Base-by-base conservation (phyloP, 2,797 vertebrate genomes). In the Halcyon leucocephala region DNA sequence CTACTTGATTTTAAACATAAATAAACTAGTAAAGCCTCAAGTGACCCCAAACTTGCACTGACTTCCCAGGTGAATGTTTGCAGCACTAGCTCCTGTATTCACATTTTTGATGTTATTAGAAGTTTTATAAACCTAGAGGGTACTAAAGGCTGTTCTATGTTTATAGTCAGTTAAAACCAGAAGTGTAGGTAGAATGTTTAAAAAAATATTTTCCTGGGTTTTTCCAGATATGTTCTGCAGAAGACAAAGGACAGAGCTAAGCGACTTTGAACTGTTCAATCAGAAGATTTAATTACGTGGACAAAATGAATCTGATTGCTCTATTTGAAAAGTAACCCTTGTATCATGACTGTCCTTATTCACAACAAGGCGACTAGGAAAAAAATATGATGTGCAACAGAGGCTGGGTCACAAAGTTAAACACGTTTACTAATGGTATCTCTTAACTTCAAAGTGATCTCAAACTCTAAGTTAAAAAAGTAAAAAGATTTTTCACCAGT, bases 131-230 rank as follows among this genome's bases (percentile, higher is more conserved):
- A 87, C 21, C 18, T 49, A 49, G 16, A 70, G 22, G 33, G 26
- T 64, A 81, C 28, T 58, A 60, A 76, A 69, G 29, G 6, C 39
- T 58, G 7, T n/a, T 52, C 7, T 33, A 15, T 70, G 78, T 37
- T 84, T 86, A 28, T n/a, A 81, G 65, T 64, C 52, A 67, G 60
- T 55, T 82, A 82, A 93, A 97, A 96, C 41, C 44, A 77, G 39
- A 94, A 93, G 55, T 20, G 2, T 24, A 83, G 62, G 20, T 19
- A 41, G 31, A 87, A 87, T 22, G 28, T 35, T 66, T 20, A 28
- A 46, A 86, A 69, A 26, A 24, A 3, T 18, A 21, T 35, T 72
- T 89, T 70, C 28, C 55, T 69, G 26, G 4, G 22, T 70, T 94
- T 90, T 64, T 86, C 8, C 8, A 80, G n/a, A 86, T 28, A 61